phyloP scores from a whole-genome alignment of 2,888 invertebrate genomes.

The Spicauda simplicius region DNA sequence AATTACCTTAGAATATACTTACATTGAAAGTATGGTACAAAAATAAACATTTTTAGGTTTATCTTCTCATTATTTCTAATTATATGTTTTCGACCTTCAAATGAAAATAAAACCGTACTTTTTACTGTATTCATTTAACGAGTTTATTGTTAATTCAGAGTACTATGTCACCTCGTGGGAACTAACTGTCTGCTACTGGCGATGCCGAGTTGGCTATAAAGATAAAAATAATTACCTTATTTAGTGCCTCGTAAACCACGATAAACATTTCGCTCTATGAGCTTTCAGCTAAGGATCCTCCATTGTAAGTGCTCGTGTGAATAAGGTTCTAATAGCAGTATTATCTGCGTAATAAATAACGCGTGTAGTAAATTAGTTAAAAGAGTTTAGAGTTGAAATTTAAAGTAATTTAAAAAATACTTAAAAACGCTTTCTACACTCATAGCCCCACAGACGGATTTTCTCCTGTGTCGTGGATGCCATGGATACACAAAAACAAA shows the following conservation, averaged over 20 bases:
- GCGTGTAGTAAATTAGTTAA: neutral
- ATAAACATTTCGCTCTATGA: slow-evolving; percentile 34
- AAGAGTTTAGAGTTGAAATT: neutral
- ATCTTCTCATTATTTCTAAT: too few species aligned
- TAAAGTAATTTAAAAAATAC: too few species aligned
- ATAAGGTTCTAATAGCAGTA: slow-evolving; percentile 19
- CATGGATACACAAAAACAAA: too few species aligned
- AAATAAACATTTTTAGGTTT: too few species aligned
- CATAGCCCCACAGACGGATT: too few species aligned
- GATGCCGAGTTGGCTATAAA: slow-evolving; percentile 28
- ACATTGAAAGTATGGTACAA: too few species aligned
- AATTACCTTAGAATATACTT: too few species aligned
- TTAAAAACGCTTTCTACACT: too few species aligned
- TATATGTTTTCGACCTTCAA: neutral
- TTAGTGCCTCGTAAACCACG: slow-evolving; percentile 34
- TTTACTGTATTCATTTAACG: neutral
- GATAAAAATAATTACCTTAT: slow-evolving; percentile 37
- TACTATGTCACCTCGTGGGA: slow-evolving; percentile 32
- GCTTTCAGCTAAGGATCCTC: slow-evolving; percentile 24
- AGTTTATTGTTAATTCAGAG: slow-evolving; percentile 12
- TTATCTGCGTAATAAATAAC: slow-evolving; percentile 12
- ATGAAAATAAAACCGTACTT: neutral
- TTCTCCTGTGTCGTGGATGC: too few species aligned
- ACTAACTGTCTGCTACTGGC: slow-evolving; percentile 24
- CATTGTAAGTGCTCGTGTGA: slow-evolving; percentile 25